These are phyloP conservation scores for Xestia sexstrigata DNA, from an alignment of 2,888 invertebrate genomes.

Conservation along the genomic window DNA sequence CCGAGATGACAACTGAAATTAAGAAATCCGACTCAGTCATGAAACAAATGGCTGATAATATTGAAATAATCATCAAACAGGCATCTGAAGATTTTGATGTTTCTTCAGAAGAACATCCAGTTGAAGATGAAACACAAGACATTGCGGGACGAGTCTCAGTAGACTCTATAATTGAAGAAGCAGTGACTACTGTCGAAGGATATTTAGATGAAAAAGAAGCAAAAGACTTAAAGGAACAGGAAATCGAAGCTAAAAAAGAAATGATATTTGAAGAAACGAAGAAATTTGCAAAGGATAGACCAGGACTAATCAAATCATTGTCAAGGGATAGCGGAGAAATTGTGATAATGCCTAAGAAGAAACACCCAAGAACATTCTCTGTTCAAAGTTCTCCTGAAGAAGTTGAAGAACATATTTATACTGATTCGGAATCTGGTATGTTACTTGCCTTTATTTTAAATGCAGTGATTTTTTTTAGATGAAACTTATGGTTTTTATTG, in stretches of 20 bases:
- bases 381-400: slow-evolving; percentile 90
- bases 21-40: slow-evolving; percentile 88
- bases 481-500: neutral
- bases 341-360: slow-evolving; percentile 87
- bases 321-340: slow-evolving; percentile 88
- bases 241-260: slow-evolving; percentile 78
- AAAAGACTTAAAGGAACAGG: slow-evolving; percentile 75
- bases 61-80: slow-evolving; percentile 89
- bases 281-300: slow-evolving; percentile 81
- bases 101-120: slow-evolving; percentile 83
- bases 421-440: slow-evolving; percentile 89
- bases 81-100: slow-evolving; percentile 87
- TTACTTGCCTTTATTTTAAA: neutral
- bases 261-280: slow-evolving; percentile 79
- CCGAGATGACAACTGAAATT: slow-evolving; percentile 74
- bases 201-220: slow-evolving; percentile 79
- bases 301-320: slow-evolving; percentile 86
- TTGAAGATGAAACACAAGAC: slow-evolving; percentile 75
- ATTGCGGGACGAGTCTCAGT: slow-evolving; percentile 85
- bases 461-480: neutral
- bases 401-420: slow-evolving; percentile 89
- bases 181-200: slow-evolving; percentile 84
- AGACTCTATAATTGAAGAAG: slow-evolving; percentile 88
- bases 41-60: slow-evolving; percentile 90
- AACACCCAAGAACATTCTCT: slow-evolving; percentile 87